Evolutionary conservation across 2,888 invertebrate genomes (phyloP).

Genomic region (Caenorhabditis afra): DNA sequence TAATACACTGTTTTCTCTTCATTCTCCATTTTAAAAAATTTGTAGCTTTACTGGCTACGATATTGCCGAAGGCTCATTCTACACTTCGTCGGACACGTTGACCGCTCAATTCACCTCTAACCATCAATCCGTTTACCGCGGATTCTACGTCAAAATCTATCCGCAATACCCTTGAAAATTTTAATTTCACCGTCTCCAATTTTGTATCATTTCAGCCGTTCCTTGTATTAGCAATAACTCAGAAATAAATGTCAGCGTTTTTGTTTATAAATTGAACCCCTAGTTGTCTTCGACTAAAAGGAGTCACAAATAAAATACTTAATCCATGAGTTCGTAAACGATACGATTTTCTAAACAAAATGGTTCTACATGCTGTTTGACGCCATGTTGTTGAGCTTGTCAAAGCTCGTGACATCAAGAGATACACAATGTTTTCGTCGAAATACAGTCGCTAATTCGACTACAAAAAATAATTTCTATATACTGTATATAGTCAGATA

Average conservation of each 20-base stretch:
- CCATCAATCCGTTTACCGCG: conserved; percentile 25
- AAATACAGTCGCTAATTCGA: too few relatives aligned
- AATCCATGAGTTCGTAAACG: conserved; percentile 51
- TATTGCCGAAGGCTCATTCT: conserved; percentile 19
- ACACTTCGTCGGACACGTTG: background rate
- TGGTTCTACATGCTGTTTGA: background rate
- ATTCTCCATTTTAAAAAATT: background rate
- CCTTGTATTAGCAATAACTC: too few relatives aligned
- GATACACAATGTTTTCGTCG: too few relatives aligned
- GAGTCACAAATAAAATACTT: conserved; percentile 18
- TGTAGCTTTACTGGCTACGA: conserved; percentile 32
- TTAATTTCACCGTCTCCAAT: background rate
- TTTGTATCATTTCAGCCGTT: background rate
- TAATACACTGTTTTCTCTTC: background rate
- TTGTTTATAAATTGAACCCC: conserved; percentile 19
- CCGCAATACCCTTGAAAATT: background rate
- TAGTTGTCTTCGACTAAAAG: background rate
- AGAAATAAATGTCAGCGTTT: background rate
- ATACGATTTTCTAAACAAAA: conserved; percentile 17
- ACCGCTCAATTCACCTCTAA: conserved; percentile 21
- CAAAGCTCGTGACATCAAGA: too few relatives aligned
- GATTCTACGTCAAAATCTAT: conserved; percentile 20
- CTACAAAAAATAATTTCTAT: too few relatives aligned
- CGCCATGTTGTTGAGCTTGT: background rate
- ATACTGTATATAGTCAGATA: too few relatives aligned